Base-by-base conservation (phyloP, 2,888 invertebrate genomes). In the Dexiosoma caninum region DNA sequence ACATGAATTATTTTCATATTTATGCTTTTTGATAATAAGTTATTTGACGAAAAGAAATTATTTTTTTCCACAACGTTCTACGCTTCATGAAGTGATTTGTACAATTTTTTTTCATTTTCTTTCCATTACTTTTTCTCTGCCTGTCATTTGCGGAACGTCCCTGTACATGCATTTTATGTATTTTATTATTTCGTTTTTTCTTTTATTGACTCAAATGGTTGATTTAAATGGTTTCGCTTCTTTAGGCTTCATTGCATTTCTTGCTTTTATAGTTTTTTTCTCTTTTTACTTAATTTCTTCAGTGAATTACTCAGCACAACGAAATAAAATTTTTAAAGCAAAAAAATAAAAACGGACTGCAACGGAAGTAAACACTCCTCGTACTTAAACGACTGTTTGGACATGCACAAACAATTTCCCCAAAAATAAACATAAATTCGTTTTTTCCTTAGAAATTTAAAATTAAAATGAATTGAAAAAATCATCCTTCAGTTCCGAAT, bases 361-460 rank as follows among this genome's bases (percentile, higher is more conserved):
- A 77, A 81, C 81, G 77, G 81, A 81, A 77, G 81, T 81, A 81
- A 72, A 53, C 81, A 81, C 81, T 81, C 51, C 77, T 77, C 57
- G 37, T 67, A n/a, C n/a, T n/a, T n/a, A 57, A 81, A 67, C 75
- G 67, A 60, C 19, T 42, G 64, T 72, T 35, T 9, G 46, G 1
- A 64, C n/a, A n/a, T 72, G 74, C 51, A 46, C n/a, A 35, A 16
- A 1, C 9, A 46, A 55, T 21, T 21, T 7, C 4, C 5, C 32
- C 2, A 16, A 37, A 57, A 37, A 55, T n/a, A 19, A 78, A 72
- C 32, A 37, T 59, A 57, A 59, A 71, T 37, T 67, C n/a, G n/a
- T 55, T 81, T 77, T 27, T 27, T 27, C 27, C 62, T 21, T 35
- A 49, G 81, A 81, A 81, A 53, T 62, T 55, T 62, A 14, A 67